Base-by-base conservation (phyloP, 2,797 vertebrate genomes). In the Sebastes hubbsi region DNA sequence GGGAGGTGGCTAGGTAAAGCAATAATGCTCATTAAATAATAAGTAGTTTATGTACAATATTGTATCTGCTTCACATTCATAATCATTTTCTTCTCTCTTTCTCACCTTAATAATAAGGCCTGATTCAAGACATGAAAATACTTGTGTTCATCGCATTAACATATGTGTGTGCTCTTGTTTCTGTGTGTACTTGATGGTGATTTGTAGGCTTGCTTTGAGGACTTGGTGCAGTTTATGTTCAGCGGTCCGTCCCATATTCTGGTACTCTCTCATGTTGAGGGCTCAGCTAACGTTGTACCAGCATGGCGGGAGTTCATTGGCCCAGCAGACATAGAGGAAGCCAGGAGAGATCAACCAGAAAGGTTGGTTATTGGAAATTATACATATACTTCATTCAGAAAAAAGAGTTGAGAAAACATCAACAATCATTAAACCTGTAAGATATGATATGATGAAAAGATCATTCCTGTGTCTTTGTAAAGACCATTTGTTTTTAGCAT, bases 201-300 rank as follows among this genome's bases (percentile, higher is more conserved):
- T 77, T 89, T 87, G 11, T 62, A 98, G 97, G 92, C 87, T 7
- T 92, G 85, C 85, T 97, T 97, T 85, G 94, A 96, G 82, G 96
- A 97, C 82, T 88, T 97, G 91, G 92, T 97, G 11, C 92, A 89
- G 77, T 96, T 97, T 69, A 97, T 97, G 97, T 96, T 95, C 78
- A 96, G 97, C 24, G 97, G 97, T 34, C 96, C 96, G 0, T 96
- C 95, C 75, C 96, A 94, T 68, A 81, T 97, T 70, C 95, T 98
- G 86, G 90, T 97, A 5, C 93, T 98, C 68, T 96, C 96, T 84
- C 95, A 94, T 67, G 87, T 83, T 1, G 95, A 95, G 67, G 92
- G 82, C 68, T 83, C 88, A 1, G 91, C 92, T 78, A 93, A 95
- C 3, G 94, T 96, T 56, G 93, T 96, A 32, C 88, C 93, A 3